Base-by-base conservation (phyloP, 2,113 vertebrate species). In the Carassius carassius region DNA sequence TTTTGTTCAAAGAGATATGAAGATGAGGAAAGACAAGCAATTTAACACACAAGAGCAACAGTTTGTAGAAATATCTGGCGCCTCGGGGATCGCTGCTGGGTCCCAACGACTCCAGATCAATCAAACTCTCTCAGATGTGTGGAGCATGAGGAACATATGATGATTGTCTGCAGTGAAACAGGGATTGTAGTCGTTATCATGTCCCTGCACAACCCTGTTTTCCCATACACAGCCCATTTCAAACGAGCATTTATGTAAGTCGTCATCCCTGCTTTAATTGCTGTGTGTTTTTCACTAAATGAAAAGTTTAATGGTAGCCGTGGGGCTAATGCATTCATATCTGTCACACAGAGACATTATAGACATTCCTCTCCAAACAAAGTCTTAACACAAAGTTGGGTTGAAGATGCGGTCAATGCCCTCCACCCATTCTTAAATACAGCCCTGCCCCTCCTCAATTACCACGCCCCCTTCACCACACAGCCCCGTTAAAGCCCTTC, bases 231-330 rank as follows among this genome's bases (percentile, higher is more conserved):
- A 35, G 44, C 13, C 25, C 85, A 88, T 41, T 75, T 81, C 84
- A 29, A 29, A 78, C 87, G 35, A 86, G 72, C 87, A 89, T 93
- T 92, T 90, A 85, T 91, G 85, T 87, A 85, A 90, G 87, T 90
- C 82, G 62, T 44, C 51, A 81, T 86, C 83, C 76, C 78, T 88
- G 88, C 78, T 90, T 90, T 89, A 90, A 92, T 89, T 83, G 21
- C 70, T 79, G 85, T 70, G 35, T 78, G 86, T 88, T 84, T 88
- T 86, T 86, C 90, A 84, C 47, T 89, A 78, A 91, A 84, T 91
- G 85, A 92, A 89, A 92, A 91, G 93, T 93, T 93, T 92, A 93
- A 94, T 88, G 90, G 90, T 92, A 83, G 92, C 93, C 77, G 56
- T 70, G 82, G 91, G 93, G 91, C 74, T 83, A 72, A 51, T 87